These are phyloP conservation scores for Platyrinchus mystaceus DNA, from an alignment of 2,797 vertebrate genomes.

Conservation along the genomic window DNA sequence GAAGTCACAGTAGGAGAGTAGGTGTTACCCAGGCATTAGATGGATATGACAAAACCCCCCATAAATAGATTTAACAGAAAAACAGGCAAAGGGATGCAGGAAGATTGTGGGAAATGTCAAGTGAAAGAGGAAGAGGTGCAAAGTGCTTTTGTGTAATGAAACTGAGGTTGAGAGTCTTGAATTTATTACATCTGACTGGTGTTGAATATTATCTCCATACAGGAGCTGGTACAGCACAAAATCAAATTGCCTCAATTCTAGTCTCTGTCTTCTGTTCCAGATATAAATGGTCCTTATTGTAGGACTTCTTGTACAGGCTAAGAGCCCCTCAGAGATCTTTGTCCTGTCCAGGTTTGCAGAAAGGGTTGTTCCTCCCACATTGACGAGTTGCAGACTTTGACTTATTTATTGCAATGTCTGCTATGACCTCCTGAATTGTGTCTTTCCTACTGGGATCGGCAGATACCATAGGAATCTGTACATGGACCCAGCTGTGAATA, in stretches of 20 bases:
- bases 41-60: background rate
- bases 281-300: background rate
- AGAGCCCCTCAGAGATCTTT: background rate
- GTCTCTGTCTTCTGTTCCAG: background rate
- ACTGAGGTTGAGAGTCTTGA: background rate
- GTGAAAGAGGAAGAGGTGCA: background rate
- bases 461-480: background rate
- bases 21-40: background rate
- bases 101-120: background rate
- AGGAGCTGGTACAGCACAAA: background rate
- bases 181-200: background rate
- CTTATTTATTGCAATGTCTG: background rate
- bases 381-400: background rate
- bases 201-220: background rate
- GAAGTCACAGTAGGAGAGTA: background rate
- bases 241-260: background rate
- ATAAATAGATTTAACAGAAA: background rate
- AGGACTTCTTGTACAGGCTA: background rate
- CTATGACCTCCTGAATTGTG: background rate
- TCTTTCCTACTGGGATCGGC: background rate
- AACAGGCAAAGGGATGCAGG: background rate
- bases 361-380: background rate
- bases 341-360: background rate
- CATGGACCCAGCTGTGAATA: background rate
- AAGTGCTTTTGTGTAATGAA: background rate